Evolutionary conservation across 2,113 vertebrate genomes (phyloP), one percentile per base, ranked within the genome.

Genomic region (Danio rerio): DNA sequence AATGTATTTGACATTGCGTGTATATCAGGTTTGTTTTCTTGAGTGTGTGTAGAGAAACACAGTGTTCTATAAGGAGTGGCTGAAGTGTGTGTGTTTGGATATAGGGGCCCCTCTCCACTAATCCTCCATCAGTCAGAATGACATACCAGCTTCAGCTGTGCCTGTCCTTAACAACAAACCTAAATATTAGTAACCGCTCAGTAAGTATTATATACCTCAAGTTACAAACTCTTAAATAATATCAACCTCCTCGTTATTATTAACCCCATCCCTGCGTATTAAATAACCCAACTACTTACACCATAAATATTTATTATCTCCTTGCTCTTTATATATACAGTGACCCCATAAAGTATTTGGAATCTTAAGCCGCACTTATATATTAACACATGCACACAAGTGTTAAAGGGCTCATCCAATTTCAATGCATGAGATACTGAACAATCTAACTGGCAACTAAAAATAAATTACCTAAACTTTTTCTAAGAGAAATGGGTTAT

Each of bases 101-200:
- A 55, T 79, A 45, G 90, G 88, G 79, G 87, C 87, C 93, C 76
- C 82, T 63, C 80, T 85, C 47, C 81, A 43, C 80, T 91, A 90
- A 92, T 91, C 90, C 86, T 86, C 89, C 74, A 90, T 92, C 89
- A 76, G 89, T 93, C 89, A 90, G 84, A 90, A 89, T 92, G 91
- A 91, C 93, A 92, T 91, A 87, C 84, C 65, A 86, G 84, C 83
- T 86, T 89, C 89, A 92, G 89, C 90, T 92, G 90, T 90, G 88
- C 86, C 76, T 86, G 52, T 88, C 78, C 76, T 88, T 83, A 21
- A 65, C 82, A 88, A 82, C 84, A 91, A 93, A 91, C 78, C 89
- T 89, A 90, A 93, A 92, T 89, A 87, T 91, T 91, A 91, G 90
- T 88, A 87, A 86, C 90, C 87, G 85, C 72, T 80, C 85, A 80